phyloP scores from a whole-genome alignment of 2,113 vertebrate genomes.

The Dipodomys merriami region DNA sequence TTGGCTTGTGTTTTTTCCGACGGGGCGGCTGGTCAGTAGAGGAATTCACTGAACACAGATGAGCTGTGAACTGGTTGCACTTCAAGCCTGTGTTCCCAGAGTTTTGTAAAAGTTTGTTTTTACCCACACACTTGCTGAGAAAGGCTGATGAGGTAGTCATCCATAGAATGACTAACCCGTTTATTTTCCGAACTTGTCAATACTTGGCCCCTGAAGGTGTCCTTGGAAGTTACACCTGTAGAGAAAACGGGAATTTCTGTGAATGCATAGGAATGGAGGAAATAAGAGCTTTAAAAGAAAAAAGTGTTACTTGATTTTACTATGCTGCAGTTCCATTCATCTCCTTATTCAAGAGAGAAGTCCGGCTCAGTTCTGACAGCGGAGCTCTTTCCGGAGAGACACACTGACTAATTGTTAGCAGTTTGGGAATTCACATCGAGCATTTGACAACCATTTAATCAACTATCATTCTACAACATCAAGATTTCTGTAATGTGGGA shows the following conservation, averaged over 20 bases:
- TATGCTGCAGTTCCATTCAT: neutral
- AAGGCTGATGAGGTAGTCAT: neutral
- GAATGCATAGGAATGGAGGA: neutral
- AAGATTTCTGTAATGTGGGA: no score
- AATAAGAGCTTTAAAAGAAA: no score
- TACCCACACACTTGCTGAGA: neutral
- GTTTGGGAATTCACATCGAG: neutral
- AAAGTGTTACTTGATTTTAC: neutral
- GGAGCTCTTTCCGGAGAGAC: neutral
- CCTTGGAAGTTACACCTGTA: neutral
- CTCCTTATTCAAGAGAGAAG: slow-evolving; percentile 25
- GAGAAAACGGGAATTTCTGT: neutral
- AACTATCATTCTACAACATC: neutral
- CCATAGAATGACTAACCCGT: neutral
- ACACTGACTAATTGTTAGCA: slow-evolving; percentile 4
- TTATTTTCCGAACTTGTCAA: neutral
- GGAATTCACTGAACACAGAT: neutral
- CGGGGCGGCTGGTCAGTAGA: neutral
- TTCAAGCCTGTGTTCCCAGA: neutral
- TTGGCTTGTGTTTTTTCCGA: neutral
- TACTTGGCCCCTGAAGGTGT: neutral
- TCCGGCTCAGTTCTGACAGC: neutral
- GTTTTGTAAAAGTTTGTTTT: slow-evolving; percentile 3
- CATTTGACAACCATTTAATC: neutral
- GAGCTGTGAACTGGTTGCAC: neutral